Evolutionary conservation across 2,797 vertebrate genomes (phyloP).

Genomic region (Acridotheres tristis): DNA sequence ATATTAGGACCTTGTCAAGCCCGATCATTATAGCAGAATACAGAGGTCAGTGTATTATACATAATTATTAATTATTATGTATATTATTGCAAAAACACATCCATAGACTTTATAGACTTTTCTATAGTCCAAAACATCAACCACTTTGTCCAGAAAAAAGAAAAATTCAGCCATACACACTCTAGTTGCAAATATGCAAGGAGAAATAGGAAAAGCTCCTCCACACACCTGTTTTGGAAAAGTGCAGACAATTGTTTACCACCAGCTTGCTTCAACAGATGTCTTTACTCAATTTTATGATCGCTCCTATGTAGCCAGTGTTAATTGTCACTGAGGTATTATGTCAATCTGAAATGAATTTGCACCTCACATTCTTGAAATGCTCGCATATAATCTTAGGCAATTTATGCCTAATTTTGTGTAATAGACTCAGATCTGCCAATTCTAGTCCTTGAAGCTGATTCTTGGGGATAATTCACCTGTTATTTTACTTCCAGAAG

Average conservation of each 20-base stretch:
- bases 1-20: background rate
- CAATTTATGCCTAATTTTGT: background rate
- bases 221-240: background rate
- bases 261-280: background rate
- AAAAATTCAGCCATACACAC: background rate
- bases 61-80: no score
- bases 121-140: background rate
- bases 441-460: background rate
- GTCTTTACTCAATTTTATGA: background rate
- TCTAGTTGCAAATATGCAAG: background rate
- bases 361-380: background rate
- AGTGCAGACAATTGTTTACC: background rate
- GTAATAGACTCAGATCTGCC: background rate
- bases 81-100: background rate
- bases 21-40: background rate
- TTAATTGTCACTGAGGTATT: background rate
- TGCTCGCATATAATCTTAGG: background rate
- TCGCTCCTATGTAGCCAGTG: background rate
- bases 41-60: background rate
- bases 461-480: background rate
- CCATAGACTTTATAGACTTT: background rate
- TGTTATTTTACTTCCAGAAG: background rate
- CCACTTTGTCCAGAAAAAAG: background rate
- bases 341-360: background rate
- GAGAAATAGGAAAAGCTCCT: background rate